Base-by-base conservation (phyloP, 2,113 vertebrate genomes). In the Crypturellus undulatus region DNA sequence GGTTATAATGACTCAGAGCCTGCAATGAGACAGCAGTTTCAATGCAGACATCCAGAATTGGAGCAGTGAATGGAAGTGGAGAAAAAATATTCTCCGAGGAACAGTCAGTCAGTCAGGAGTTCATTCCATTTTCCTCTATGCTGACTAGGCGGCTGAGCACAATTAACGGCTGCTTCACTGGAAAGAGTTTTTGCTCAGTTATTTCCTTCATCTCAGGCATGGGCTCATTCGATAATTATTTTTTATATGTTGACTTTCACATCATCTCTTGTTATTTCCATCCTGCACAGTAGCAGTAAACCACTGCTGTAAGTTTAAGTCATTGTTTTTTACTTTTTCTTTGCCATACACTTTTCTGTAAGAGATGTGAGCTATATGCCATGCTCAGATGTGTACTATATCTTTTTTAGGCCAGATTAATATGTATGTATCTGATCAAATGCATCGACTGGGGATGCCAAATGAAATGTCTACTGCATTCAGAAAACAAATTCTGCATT, bases 221-320 rank as follows among this genome's bases (percentile, higher is more conserved):
- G n/a, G 42, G 58, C 36, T 72, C 42, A 38, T 47, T 71, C 1
- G 1, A 49, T 59, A 73, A 73, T 73, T 82, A 25, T 80, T 96
- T 96, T 96, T 92, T 83, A 59, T 40, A 32, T 75, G 34, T 70
- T 82, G 79, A n/a, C 63, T 93, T 89, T 76, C 73, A 79, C 34
- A 58, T 68, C 22, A 2, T 38, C 1, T 0, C 12, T 25, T 2
- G 0, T 26, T 79, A 15, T 84, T 93, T 62, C 25, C 42, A 79
- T 3, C 36, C 12, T 87, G 56, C 38, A 84, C 4, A 12, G 32
- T 1, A 65, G 28, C 40, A 38, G 92, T 45, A 47, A 72, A 17
- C 13, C 64, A 79, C 81, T 73, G 24, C 1, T 79, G 43, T 62
- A 51, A 73, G 86, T 19, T 9, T 15, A 82, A 79, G 12, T 25